phyloP scores from a whole-genome alignment of 2,113 vertebrate genomes.

The Steatornis caripensis region DNA sequence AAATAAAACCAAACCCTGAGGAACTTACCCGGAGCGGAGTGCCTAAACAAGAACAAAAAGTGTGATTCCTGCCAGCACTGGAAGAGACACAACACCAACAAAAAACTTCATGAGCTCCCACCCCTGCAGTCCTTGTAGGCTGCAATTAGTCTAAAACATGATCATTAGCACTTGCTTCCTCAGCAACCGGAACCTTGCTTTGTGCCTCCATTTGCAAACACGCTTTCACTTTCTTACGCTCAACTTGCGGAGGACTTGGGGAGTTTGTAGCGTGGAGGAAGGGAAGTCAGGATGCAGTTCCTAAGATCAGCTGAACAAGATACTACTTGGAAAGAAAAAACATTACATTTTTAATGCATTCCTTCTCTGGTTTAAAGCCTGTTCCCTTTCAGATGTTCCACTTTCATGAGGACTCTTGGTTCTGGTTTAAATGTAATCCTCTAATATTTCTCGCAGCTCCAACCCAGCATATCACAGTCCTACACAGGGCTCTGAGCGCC shows the following conservation, averaged over 20 bases:
- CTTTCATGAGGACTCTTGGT: background rate
- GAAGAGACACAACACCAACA: background rate
- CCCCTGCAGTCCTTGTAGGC: background rate
- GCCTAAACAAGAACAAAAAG: background rate
- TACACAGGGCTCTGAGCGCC: background rate
- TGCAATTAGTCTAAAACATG: constrained; percentile 4
- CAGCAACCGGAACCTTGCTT: background rate
- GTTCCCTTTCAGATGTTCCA: background rate
- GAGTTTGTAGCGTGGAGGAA: background rate
- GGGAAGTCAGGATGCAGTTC: background rate
- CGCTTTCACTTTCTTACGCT: background rate
- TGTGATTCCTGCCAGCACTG: background rate
- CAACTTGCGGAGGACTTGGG: background rate
- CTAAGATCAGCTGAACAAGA: background rate
- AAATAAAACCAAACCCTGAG: background rate
- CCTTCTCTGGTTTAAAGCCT: background rate
- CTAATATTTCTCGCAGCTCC: background rate
- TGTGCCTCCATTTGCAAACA: background rate
- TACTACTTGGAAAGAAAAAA: constrained; percentile 12
- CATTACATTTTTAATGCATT: constrained; percentile 1
- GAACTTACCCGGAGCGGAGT: background rate
- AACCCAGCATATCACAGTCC: background rate
- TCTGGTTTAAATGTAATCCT: background rate
- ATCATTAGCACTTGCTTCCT: background rate
- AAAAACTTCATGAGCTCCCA: constrained; percentile 9